Percentiles rank a stretch among this genome's conserved stretches.
These are phyloP conservation scores for Zophobas morio DNA, from an alignment of 1,140 invertebrate genomes.

Conservation along the genomic window DNA sequence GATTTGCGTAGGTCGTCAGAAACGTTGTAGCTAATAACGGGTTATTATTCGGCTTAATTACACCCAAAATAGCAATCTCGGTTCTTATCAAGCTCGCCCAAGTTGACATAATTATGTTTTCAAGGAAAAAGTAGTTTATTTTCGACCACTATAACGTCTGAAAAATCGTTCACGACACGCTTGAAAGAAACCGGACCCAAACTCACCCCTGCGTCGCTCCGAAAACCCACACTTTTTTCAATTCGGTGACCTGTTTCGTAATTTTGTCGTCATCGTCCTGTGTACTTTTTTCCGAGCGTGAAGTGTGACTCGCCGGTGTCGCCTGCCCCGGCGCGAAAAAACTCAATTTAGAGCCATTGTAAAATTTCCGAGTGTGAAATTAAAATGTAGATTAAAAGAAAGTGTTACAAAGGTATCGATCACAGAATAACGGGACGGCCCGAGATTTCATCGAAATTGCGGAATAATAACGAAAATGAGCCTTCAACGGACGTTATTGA, in stretches of 20 bases:
- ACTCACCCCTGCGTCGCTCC: no score
- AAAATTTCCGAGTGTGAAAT: constrained; percentile 28
- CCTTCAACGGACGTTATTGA: constrained; percentile 46
- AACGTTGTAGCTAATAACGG: constrained; percentile 1
- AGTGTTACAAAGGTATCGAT: constrained; percentile 38
- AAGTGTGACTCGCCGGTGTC: constrained; percentile 23
- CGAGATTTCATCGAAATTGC: constrained; percentile 22
- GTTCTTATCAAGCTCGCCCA: no score
- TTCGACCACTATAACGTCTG: no score
- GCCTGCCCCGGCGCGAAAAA: constrained; percentile 25
- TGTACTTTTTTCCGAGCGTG: constrained; percentile 8
- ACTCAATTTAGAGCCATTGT: constrained; percentile 33
- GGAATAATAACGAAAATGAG: constrained; percentile 28
- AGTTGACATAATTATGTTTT: no score
- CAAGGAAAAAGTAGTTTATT: no score
- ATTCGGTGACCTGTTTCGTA: no score
- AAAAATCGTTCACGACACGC: no score
- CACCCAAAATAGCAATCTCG: no score
- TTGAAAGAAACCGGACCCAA: no score
- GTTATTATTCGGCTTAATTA: constrained; percentile 14
- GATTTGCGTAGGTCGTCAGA: constrained; percentile 21
- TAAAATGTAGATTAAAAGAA: constrained; percentile 43
- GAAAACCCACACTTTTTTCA: no score
- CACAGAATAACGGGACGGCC: constrained; percentile 25
- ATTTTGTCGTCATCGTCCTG: not conserved